Base-by-base conservation (phyloP, 35 echinoderm and acorn worm genomes). In the Stichopus chloronotus region DNA sequence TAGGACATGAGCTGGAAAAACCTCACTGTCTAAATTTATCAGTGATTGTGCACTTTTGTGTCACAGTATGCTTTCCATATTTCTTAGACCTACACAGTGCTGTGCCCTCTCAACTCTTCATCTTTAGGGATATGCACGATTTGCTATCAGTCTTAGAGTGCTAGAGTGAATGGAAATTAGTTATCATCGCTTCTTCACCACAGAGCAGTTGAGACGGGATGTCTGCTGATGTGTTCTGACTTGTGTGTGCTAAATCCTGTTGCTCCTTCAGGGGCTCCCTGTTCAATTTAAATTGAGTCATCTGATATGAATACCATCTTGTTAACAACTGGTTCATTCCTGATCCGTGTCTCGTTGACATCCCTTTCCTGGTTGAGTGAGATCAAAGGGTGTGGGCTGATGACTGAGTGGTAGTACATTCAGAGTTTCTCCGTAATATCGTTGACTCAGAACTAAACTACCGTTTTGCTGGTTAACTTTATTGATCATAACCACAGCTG, bases 281-380 rank as follows among this genome's bases (percentile, higher is more conserved):
- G 17, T 61, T 88, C 30, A 89, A 59, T 71, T 89, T 63, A 23
- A 14, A 71, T 89, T 89, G 87, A 89, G 87, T 89, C 87, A 89
- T 61, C 87, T 89, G 87, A 63, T 89, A 61, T 19, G 59, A 72
- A 89, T 89, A 25, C 57, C 58, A 52, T 54, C 5, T 71, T 53
- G 61, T 89, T 65, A 63, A 53, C 60, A 63, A 61, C 87, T 89
- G 22, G 87, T 89, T 89, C 23, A 52, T 71, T 71, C 61, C 87
- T 89, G 20, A 14, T 61, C 17, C 43, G 55, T 54, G 61, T 21
- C 52, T 54, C 22, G 19, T 54, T 89, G 87, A 69, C 60, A 89
- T 89, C 87, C 87, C 30, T 54, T 72, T 89, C 65, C 87, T 72
- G 59, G 0, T 30, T 12, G 13, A 19, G 80, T 10, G 78, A 24